phyloP scores from a whole-genome alignment of 1,140 invertebrate genomes.

The Drosophila bocki region DNA sequence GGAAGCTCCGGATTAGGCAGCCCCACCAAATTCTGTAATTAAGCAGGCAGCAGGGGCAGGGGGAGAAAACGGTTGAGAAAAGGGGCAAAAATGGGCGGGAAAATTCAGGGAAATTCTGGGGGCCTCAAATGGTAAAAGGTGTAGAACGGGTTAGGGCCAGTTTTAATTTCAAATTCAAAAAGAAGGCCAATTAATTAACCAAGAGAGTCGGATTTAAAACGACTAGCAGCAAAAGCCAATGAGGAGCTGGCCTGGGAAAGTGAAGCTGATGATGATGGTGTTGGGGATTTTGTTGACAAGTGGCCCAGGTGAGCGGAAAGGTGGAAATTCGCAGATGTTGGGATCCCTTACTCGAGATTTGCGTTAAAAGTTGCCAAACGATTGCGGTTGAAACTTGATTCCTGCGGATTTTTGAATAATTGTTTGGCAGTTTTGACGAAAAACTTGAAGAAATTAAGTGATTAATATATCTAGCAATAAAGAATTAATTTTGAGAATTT shows the following conservation, averaged over 20 bases:
- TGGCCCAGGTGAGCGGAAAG: constrained; percentile 22
- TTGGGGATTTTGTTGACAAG: constrained; percentile 49
- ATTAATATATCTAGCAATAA: not conserved
- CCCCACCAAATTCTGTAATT: constrained; percentile 61
- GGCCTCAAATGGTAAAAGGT: not conserved
- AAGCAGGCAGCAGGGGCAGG: constrained; percentile 44
- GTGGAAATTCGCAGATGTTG: not conserved
- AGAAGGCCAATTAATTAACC: constrained; percentile 78
- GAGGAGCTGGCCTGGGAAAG: constrained; percentile 8
- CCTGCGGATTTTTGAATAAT: not conserved
- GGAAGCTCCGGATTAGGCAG: constrained; percentile 32
- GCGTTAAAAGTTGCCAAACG: constrained; percentile 22
- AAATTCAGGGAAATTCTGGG: not conserved
- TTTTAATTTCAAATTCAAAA: constrained; percentile 76
- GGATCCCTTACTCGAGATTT: constrained; percentile 12
- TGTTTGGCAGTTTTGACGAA: not conserved
- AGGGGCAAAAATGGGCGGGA: constrained; percentile 12
- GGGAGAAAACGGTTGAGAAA: constrained; percentile 1
- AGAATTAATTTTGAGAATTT: not conserved
- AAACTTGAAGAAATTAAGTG: not conserved
- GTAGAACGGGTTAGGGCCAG: constrained; percentile 35
- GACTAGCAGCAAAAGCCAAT: constrained; percentile 9
- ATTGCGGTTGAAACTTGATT: constrained; percentile 15
- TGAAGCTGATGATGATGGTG: constrained; percentile 12
- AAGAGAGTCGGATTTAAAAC: constrained; percentile 63